Evolutionary conservation across 2,113 vertebrate genomes (phyloP), one percentile per base, ranked within the genome.

Genomic region (Myiagra hebetior): DNA sequence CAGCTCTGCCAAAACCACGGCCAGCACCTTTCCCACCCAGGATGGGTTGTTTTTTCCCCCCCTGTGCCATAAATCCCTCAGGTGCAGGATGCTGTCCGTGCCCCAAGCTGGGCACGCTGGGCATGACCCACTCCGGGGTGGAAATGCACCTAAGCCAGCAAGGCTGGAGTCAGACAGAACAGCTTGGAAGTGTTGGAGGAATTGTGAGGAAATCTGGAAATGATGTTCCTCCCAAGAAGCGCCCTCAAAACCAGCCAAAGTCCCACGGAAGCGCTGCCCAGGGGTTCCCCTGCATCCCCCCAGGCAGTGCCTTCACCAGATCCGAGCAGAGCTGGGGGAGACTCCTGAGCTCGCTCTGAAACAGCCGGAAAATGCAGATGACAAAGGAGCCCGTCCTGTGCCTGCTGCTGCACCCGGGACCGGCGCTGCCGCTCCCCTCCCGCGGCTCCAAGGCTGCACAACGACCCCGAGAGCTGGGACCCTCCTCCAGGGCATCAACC

Each of bases 321-420:
- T 15, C 41, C 3, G 10, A 62, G 82, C 30, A 60, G 46, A 56
- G 55, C 30, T 26, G 37, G 18, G 39, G 16, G 28, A 2, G 15
- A 13, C 42, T 0, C 10, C 0, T 0, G 21, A 81, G 21, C 6
- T 57, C 6, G 4, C 55, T 24, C 21, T 0, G n/a, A 11, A 23
- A 10, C 7, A 37, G 68, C 16, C 73, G 28, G 20, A 24, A 70
- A n/a, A 14, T 2, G 62, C 75, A 18, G 42, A 62, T 12, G 39
- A 13, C 5, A 12, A 5, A 11, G 7, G 53, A 83, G 59, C 50
- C 84, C 1, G 52, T 11, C 27, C 53, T 5, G 55, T 0, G 50
- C 2, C 16, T 55, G 62, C 47, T 26, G 44, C 2, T 11, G 15
- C 46, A 7, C 5, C 55, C 9, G 72, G 12, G 9, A 37, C n/a